phyloP scores from a whole-genome alignment of 1,140 invertebrate genomes.

The Macrobrachium rosenbergii region DNA sequence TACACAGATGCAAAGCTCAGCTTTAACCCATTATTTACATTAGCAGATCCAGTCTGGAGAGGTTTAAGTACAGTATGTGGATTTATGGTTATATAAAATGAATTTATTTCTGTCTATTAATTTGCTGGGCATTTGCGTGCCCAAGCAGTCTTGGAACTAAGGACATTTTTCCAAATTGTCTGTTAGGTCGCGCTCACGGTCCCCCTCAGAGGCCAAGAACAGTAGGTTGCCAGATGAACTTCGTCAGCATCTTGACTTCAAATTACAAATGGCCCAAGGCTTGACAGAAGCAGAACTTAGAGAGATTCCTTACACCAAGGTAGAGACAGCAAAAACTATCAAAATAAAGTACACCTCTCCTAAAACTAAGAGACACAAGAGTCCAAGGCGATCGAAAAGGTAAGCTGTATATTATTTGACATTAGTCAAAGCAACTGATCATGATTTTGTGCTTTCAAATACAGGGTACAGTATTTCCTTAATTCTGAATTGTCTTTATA shows the following conservation, averaged over 20 bases:
- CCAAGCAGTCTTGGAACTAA: no score
- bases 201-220: constrained; percentile 73
- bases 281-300: constrained; percentile 89
- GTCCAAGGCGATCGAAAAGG: constrained; percentile 65
- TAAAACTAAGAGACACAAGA: constrained; percentile 71
- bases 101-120: no score
- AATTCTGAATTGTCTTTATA: no score
- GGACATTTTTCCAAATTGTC: neutral
- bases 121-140: no score
- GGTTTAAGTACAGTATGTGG: no score
- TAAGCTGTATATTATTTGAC: constrained; percentile 23
- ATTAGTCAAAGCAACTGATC: constrained; percentile 42
- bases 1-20: neutral
- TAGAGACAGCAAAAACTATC: constrained; percentile 73
- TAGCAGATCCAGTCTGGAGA: no score
- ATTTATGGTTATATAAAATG: no score
- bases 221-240: constrained; percentile 80
- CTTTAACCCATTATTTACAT: no score
- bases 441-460: neutral
- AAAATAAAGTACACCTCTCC: constrained; percentile 66
- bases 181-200: constrained; percentile 77
- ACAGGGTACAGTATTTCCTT: no score
- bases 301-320: constrained; percentile 93
- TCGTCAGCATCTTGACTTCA: constrained; percentile 86
- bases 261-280: constrained; percentile 87